Evolutionary conservation across 92 coral and sea anemone species (phyloP).

Genomic region (Ricordea florida): DNA sequence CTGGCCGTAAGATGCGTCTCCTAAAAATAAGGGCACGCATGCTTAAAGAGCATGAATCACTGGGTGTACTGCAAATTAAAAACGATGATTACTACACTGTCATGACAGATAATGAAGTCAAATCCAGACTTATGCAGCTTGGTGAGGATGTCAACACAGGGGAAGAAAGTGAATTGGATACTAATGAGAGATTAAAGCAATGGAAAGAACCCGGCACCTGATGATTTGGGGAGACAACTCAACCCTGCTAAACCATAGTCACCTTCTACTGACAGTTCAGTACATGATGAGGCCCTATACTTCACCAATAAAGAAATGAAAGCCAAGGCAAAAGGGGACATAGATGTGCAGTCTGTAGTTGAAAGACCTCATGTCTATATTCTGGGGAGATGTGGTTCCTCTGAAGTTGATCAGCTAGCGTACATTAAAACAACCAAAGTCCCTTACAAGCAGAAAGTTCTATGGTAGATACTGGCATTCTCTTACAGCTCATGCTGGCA

Average conservation of each 20-base stretch:
- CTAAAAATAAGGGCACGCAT: not conserved
- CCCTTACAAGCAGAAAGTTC: constrained; percentile 25
- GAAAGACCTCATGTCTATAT: not conserved
- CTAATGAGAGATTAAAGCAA: constrained; percentile 15
- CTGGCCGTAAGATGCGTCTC: constrained; percentile 6
- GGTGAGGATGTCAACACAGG: constrained; percentile 15
- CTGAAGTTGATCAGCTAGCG: not conserved
- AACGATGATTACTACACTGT: not conserved
- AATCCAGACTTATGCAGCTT: constrained; percentile 23
- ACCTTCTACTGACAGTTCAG: not conserved
- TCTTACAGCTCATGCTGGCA: constrained; percentile 38
- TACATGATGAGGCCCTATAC: not conserved
- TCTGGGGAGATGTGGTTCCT: not conserved
- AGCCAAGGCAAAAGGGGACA: not conserved
- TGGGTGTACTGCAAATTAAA: not conserved
- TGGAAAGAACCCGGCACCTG: not conserved
- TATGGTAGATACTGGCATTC: constrained; percentile 49
- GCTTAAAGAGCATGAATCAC: constrained; percentile 2
- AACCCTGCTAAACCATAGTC: not conserved
- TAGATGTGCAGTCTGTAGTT: not conserved
- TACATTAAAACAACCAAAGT: constrained; percentile 2
- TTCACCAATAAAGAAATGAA: not conserved
- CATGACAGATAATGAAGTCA: constrained; percentile 5
- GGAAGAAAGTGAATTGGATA: constrained; percentile 7
- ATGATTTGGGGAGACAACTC: constrained; percentile 4